A percentile compares a stretch with the other conserved stretches of the same genome.
These are phyloP conservation scores for Lutraria rhynchaena DNA, from an alignment of 1,140 invertebrate species.

Conservation along the genomic window DNA sequence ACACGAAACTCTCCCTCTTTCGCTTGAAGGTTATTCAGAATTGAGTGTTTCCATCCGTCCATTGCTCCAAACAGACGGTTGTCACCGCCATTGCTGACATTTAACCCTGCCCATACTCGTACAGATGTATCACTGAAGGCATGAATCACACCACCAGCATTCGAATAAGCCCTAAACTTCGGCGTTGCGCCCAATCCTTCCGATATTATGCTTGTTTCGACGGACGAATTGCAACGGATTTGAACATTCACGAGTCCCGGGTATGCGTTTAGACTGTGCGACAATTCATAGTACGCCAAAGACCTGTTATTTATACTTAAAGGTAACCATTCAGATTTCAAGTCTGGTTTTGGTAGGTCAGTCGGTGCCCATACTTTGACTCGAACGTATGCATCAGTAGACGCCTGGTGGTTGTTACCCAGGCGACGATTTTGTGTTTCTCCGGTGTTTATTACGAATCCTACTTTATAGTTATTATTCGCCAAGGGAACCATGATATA, in stretches of 20 bases:
- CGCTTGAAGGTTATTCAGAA: no score
- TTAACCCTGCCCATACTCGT: slow-evolving; percentile 17
- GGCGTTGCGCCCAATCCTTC: slow-evolving; percentile 14
- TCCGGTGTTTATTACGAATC: slow-evolving; percentile 31
- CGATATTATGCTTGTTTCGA: background rate
- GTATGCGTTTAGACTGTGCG: slow-evolving; percentile 8
- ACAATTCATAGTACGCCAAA: slow-evolving; percentile 1
- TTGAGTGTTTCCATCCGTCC: slow-evolving; percentile 1
- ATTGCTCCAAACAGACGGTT: background rate
- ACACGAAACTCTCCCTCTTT: background rate
- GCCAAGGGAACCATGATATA: background rate
- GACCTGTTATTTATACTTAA: slow-evolving; percentile 4
- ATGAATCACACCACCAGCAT: slow-evolving; percentile 6
- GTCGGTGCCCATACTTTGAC: slow-evolving; percentile 24
- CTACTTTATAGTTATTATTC: slow-evolving; percentile 17
- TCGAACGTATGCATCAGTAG: slow-evolving; percentile 5
- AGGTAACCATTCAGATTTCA: slow-evolving; percentile 23
- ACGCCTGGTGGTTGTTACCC: slow-evolving; percentile 32
- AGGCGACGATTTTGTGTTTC: background rate
- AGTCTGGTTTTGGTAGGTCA: slow-evolving; percentile 29
- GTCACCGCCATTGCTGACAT: background rate
- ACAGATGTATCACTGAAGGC: slow-evolving; percentile 14
- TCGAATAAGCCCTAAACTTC: background rate
- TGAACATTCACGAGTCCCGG: slow-evolving; percentile 24
- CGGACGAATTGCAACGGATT: background rate